Evolutionary conservation across 2,113 vertebrate species (phyloP).

Genomic region (Pangasianodon hypophthalmus): DNA sequence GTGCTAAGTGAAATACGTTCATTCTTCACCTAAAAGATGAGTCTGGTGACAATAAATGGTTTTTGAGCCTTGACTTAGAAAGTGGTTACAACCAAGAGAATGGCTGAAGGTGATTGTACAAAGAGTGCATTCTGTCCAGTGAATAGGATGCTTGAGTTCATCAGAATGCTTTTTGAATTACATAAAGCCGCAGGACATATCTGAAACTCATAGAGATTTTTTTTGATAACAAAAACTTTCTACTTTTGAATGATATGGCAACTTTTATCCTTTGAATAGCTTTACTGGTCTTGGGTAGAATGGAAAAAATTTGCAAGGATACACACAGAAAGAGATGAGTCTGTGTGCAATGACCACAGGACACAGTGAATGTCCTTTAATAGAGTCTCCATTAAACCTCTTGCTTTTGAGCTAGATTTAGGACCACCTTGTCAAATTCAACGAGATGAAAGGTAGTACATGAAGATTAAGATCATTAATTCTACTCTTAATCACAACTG

Average conservation of each 20-base stretch:
- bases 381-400: not conserved
- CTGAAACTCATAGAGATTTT: not conserved
- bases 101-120: not conserved
- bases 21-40: conserved; percentile 4
- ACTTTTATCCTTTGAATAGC: not conserved
- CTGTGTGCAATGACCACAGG: not conserved
- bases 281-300: not conserved
- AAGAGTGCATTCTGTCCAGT: not conserved
- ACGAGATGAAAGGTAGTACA: not conserved
- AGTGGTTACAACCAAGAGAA: conserved; percentile 8
- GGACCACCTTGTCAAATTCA: not conserved
- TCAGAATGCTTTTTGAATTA: not conserved
- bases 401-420: not conserved
- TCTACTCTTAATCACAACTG: not conserved
- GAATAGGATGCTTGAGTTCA: not conserved
- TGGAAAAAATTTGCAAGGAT: not conserved
- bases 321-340: not conserved
- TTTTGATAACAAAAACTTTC: not conserved
- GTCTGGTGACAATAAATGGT: not conserved
- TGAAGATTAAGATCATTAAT: not conserved
- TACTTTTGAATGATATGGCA: not conserved
- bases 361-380: not conserved
- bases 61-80: conserved; percentile 15
- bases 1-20: not conserved
- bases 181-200: not conserved